These are phyloP conservation scores for Drosophila mimetica DNA, from an alignment of 2,888 invertebrate species.

Conservation along the genomic window DNA sequence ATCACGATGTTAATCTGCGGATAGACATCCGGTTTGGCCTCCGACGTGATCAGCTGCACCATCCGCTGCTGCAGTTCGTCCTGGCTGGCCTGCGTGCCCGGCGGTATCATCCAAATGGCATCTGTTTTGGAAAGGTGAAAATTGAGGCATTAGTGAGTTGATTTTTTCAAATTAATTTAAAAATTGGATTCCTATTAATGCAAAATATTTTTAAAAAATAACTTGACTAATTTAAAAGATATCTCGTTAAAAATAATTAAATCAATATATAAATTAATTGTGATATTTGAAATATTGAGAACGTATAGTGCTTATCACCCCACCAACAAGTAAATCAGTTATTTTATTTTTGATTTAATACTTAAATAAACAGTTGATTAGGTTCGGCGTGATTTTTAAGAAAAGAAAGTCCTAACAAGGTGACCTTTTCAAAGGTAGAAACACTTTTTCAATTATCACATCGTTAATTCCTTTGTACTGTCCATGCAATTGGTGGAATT, in stretches of 20 bases:
- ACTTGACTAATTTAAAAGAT: too few relatives aligned
- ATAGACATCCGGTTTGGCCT: conserved; percentile 81
- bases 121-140: conserved; percentile 77
- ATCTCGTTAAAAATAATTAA: too few relatives aligned
- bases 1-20: conserved; percentile 85
- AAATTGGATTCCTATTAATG: too few relatives aligned
- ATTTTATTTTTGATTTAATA: not conserved
- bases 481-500: not conserved
- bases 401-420: not conserved
- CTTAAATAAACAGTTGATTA: not conserved
- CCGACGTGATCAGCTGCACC: conserved; percentile 83
- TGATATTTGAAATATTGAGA: not conserved
- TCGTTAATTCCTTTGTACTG: not conserved
- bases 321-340: not conserved
- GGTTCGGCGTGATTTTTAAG: not conserved
- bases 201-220: too few relatives aligned
- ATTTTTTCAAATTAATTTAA: not conserved
- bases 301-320: not conserved
- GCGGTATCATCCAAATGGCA: conserved; percentile 84
- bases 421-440: not conserved
- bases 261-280: not conserved
- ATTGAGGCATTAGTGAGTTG: not conserved
- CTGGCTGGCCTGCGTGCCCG: conserved; percentile 80
- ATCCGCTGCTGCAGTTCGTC: conserved; percentile 83
- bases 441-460: not conserved